phyloP scores from a whole-genome alignment of 2,888 invertebrate species.

The Xestia ashworthii region DNA sequence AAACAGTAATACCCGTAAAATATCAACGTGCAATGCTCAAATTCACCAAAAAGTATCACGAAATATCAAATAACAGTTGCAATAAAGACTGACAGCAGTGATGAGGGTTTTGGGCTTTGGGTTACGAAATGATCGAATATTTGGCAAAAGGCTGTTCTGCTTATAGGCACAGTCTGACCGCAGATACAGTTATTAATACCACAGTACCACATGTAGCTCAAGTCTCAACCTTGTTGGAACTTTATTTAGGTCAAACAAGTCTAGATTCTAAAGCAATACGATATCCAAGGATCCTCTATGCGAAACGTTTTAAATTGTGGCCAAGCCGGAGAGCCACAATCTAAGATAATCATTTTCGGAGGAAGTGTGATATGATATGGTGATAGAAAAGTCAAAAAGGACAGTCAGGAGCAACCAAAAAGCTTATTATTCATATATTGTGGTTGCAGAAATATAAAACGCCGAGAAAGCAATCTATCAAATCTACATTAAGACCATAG shows the following conservation, averaged over 20 bases:
- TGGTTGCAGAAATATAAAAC: not conserved
- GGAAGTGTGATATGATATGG: not conserved
- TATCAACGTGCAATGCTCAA: not conserved
- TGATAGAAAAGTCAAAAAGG: not conserved
- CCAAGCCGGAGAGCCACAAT: not conserved
- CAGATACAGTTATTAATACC: constrained; percentile 44
- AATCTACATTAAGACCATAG: not conserved
- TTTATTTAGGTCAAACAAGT: constrained; percentile 44
- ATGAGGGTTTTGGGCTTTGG: not conserved
- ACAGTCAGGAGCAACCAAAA: not conserved
- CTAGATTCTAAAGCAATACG: constrained; percentile 11
- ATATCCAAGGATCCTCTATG: not conserved
- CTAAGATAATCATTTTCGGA: too few species aligned
- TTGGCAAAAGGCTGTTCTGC: constrained; percentile 3
- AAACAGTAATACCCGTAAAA: not conserved
- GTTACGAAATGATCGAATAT: constrained; percentile 2
- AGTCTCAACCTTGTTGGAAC: constrained; percentile 34
- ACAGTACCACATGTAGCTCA: constrained; percentile 42
- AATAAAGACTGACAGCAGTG: not conserved
- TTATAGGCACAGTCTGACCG: constrained; percentile 13
- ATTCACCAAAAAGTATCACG: constrained; percentile 6
- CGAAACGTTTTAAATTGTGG: not conserved
- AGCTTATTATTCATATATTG: not conserved
- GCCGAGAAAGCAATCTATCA: not conserved
- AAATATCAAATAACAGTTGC: constrained; percentile 13